These are phyloP conservation scores for Hyphantria cunea DNA, from an alignment of 1,140 invertebrate species.

Conservation along the genomic window DNA sequence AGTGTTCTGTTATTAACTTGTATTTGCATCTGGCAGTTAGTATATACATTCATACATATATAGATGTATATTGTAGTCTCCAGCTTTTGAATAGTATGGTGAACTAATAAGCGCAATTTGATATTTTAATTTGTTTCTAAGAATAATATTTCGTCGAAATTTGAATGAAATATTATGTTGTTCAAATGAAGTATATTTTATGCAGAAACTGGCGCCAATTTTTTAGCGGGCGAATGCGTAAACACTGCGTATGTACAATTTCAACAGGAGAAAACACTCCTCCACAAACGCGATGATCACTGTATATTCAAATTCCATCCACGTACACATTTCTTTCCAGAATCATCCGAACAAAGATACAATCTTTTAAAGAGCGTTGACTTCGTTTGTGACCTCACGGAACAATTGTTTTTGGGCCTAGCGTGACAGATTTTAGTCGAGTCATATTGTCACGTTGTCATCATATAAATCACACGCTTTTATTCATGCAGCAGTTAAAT, in stretches of 20 bases:
- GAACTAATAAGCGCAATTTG: too few species aligned
- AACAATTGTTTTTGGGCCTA: constrained; percentile 42
- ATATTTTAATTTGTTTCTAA: constrained; percentile 10
- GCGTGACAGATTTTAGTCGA: constrained; percentile 38
- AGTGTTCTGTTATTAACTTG: constrained; percentile 22
- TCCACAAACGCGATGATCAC: constrained; percentile 17
- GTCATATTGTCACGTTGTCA: constrained; percentile 33
- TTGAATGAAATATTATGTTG: constrained; percentile 24
- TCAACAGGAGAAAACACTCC: constrained; percentile 11
- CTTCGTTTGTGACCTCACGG: constrained; percentile 34
- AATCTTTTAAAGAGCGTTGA: constrained; percentile 37
- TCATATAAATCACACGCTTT: constrained; percentile 38
- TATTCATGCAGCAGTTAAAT: constrained; percentile 21
- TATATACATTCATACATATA: too few species aligned
- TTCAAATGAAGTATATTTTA: constrained; percentile 29
- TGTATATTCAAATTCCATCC: constrained; percentile 30
- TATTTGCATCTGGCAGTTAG: background rate
- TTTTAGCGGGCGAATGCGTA: constrained; percentile 37
- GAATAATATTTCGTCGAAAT: constrained; percentile 21
- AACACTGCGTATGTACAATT: constrained; percentile 31
- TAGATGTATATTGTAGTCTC: too few species aligned
- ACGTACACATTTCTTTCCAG: constrained; percentile 38
- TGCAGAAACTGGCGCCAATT: constrained; percentile 51
- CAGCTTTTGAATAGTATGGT: too few species aligned
- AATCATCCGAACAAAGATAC: constrained; percentile 36